A percentile compares a stretch with the other conserved stretches of the same genome.
Evolutionary conservation across 2,113 vertebrate species (phyloP).

Genomic region (Archocentrus centrarchus): DNA sequence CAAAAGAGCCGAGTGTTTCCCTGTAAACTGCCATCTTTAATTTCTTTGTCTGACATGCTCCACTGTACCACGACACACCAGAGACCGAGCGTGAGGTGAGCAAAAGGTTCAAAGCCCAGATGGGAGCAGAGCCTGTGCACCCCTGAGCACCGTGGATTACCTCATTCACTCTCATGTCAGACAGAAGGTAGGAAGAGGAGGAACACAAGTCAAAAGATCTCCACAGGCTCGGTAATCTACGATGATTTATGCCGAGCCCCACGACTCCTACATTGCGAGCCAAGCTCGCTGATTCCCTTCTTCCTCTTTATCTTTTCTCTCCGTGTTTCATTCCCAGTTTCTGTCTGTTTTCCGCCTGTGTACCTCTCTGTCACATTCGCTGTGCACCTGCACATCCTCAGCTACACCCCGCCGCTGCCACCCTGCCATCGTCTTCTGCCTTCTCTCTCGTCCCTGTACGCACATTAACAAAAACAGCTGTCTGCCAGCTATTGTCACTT

Average conservation of each 20-base stretch:
- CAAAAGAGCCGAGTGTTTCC: conserved; percentile 74
- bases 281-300: conserved; percentile 62
- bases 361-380: conserved; percentile 60
- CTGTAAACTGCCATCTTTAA: conserved; percentile 83
- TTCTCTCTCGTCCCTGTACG: conserved; percentile 21
- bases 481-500: conserved; percentile 54
- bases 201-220: conserved; percentile 77
- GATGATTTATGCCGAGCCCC: conserved; percentile 66
- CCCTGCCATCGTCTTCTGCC: conserved; percentile 32
- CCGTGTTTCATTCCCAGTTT: conserved; percentile 52
- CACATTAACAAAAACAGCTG: conserved; percentile 64
- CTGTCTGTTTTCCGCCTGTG: conserved; percentile 53
- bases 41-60: conserved; percentile 79
- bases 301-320: conserved; percentile 70
- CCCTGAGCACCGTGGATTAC: conserved; percentile 73
- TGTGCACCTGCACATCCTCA: conserved; percentile 62
- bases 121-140: conserved; percentile 73
- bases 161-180: conserved; percentile 77
- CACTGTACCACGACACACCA: conserved; percentile 66
- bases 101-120: conserved; percentile 77
- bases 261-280: conserved; percentile 60
- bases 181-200: conserved; percentile 71
- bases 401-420: conserved; percentile 25
- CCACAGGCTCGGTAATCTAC: conserved; percentile 75
- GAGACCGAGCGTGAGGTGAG: conserved; percentile 75